Evolutionary conservation across 2,113 vertebrate genomes (phyloP).

Genomic region (Reinhardtius hippoglossoides): DNA sequence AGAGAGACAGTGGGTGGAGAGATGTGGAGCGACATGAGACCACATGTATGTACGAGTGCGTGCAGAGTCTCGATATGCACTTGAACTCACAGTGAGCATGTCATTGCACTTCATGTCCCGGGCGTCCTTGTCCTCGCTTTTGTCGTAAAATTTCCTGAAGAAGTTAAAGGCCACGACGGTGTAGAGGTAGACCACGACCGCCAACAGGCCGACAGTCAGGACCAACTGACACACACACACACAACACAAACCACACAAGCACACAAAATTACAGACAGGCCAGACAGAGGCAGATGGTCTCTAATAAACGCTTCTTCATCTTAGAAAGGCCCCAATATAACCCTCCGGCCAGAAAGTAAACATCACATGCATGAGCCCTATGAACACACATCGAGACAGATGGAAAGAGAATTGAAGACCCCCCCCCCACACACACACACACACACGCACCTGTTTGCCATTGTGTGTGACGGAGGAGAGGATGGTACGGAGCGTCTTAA

Average conservation of each 20-base stretch:
- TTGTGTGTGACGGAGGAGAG: slow-evolving; percentile 81
- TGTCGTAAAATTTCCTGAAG: slow-evolving; percentile 96
- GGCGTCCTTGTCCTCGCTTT: slow-evolving; percentile 89
- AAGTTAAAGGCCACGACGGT: slow-evolving; percentile 98
- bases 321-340: slow-evolving; percentile 32
- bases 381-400: slow-evolving; percentile 45
- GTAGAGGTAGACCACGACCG: slow-evolving; percentile 96
- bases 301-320: slow-evolving; percentile 22
- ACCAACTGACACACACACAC: slow-evolving; percentile 82
- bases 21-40: neutral
- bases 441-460: slow-evolving; percentile 75
- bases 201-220: slow-evolving; percentile 92
- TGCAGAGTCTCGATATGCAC: neutral
- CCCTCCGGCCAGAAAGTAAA: slow-evolving; percentile 1
- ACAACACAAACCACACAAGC: neutral
- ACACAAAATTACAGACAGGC: neutral
- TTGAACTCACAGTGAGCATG: slow-evolving; percentile 91
- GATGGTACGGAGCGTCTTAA: slow-evolving; percentile 79
- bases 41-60: too few species aligned
- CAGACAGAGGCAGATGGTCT: slow-evolving; percentile 4
- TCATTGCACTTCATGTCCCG: slow-evolving; percentile 97
- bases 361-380: too few species aligned
- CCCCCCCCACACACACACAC: neutral
- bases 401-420: slow-evolving; percentile 19
- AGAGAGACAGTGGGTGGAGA: neutral